Base-by-base conservation (phyloP, 2,797 vertebrate genomes). In the Enteromius fasciolatus region DNA sequence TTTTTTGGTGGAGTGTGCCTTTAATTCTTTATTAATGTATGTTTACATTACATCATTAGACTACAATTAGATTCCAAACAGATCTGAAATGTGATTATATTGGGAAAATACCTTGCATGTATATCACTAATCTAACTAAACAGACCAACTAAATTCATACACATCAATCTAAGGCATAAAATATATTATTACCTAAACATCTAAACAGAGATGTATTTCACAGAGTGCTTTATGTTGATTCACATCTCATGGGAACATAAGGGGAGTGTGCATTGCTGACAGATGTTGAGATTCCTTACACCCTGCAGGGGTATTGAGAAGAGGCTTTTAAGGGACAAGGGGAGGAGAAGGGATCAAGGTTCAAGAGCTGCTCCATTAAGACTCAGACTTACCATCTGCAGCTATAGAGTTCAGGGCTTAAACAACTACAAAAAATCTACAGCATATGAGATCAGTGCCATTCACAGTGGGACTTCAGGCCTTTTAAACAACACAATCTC, bases 281-380 rank as follows among this genome's bases (percentile, higher is more conserved):
- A 85, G 81, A 80, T 83, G 81, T 81, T 87, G 79, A 83, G 52
- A 69, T 83, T 52, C 52, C 59, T 39, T 52, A 33, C 48, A 81
- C 73, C 52, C 61, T 78, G 20, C 31, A 74, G 33, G 86, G 66
- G 44, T 46, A 57, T 25, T 83, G 39, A 82, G 28, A 28, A 67
- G 57, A 80, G 59, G 83, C 70, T 77, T 85, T 61, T 85, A 76
- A 82, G 50, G 48, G 50, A 70, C 61, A 75, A 70, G 81, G 74
- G 39, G 39, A 64, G 78, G 73, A 84, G 80, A 77, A 67, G 33
- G 48, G 79, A 73, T 64, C 79, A 81, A 46, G 50, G 81, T 77
- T 85, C 78, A 83, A 78, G 77, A 77, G 73, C 77, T 52, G 77
- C 69, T 63, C 57, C 61, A 81, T 76, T 84, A 81, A 84, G 78